A percentile compares a stretch with the other conserved stretches of the same genome.
phyloP scores from a whole-genome alignment of 2,797 vertebrate genomes.

The Gymnoscopelus braueri region DNA sequence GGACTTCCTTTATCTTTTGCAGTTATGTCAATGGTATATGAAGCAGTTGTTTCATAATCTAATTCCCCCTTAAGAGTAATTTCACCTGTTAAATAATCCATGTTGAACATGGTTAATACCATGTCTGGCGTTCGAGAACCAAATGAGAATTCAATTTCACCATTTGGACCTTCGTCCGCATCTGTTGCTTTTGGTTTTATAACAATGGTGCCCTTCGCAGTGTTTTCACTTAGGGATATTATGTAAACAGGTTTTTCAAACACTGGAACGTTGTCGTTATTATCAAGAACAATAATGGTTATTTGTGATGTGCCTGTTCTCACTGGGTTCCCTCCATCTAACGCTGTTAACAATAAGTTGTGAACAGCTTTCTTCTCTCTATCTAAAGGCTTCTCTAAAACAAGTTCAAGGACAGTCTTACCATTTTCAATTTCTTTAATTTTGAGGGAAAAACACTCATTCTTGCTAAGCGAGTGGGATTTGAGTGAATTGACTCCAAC shows the following conservation, averaged over 20 bases:
- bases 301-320: conserved; percentile 67
- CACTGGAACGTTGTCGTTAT: conserved; percentile 71
- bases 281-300: conserved; percentile 64
- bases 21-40: conserved; percentile 52
- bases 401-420: conserved; percentile 59
- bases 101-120: conserved; percentile 34
- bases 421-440: conserved; percentile 60
- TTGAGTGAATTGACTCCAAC: conserved; percentile 68
- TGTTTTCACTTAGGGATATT: conserved; percentile 60
- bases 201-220: conserved; percentile 26
- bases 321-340: conserved; percentile 76
- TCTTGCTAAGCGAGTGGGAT: conserved; percentile 56
- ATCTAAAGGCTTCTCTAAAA: conserved; percentile 74
- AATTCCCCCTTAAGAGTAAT: conserved; percentile 50
- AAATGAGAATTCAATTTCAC: conserved; percentile 73
- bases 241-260: conserved; percentile 66
- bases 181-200: conserved; percentile 64
- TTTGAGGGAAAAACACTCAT: conserved; percentile 62
- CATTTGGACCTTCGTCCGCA: conserved; percentile 72
- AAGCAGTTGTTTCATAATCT: conserved; percentile 61
- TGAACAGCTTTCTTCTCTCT: conserved; percentile 71
- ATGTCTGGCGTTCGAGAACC: conserved; percentile 31
- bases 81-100: conserved; percentile 57
- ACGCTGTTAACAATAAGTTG: conserved; percentile 69
- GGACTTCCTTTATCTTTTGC: conserved; percentile 75